Base-by-base conservation (phyloP, 1,140 invertebrate species). In the Trachymyrmex septentrionalis region DNA sequence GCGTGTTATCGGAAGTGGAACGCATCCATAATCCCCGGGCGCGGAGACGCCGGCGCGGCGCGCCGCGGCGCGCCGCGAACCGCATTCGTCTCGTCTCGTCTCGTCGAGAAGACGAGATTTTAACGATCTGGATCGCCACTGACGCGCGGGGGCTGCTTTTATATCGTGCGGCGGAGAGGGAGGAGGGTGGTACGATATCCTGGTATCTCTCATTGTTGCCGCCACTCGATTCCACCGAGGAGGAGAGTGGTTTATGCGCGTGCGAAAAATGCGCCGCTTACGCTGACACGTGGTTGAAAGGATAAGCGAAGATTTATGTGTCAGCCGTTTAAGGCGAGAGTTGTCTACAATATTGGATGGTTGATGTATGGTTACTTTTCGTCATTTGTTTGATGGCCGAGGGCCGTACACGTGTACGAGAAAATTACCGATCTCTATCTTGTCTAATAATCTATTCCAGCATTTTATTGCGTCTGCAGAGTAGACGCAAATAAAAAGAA, bases 21-120 rank as follows among this genome's bases (percentile, higher is more conserved):
- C 89, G 86, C 81, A 90, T 91, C 88, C 77, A 91, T 91, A 91
- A 91, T 91, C 86, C 71, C n/a, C 21, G 73, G 82, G 27, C 34
- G 53, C 84, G 59, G 50, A 69, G 66, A 86, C 69, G 88, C 48
- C 50, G 30, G 30, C 27, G 27, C 27, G 27, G 66, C n/a, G 77
- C 75, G 63, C 75, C 59, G 48, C 69, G 34, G 44, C 30, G 27
- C 57, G 59, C 34, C 50, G 50, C n/a, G 30, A 80, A 84, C 75
- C 63, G 80, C 88, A 77, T 84, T 88, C 86, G 75, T 66, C 86
- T 90, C 50, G 77, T 53, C 76, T 88, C 86, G 75, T 66, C 86
- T 90, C 50, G 77, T 53, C 76, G 34, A 78, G 67, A 90, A 87
- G 84, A 90, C 57, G 80, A 69, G 75, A 81, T 85, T 90, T 90